Evolutionary conservation across 2,888 invertebrate genomes (phyloP), one percentile per base, ranked within the genome.

Genomic region (Falcaria lacertinaria): DNA sequence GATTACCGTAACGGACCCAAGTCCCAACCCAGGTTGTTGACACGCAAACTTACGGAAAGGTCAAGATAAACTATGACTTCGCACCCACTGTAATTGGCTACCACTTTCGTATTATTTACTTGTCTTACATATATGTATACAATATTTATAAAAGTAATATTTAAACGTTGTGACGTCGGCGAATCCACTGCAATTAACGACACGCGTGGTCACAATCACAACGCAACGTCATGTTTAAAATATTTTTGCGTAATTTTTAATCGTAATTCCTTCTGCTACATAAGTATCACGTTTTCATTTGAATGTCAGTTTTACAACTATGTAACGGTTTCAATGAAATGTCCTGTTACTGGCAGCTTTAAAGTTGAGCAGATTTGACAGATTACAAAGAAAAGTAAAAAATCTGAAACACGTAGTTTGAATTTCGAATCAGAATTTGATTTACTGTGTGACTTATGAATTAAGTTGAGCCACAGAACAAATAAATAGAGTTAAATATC

Each of bases 1-100:
- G 55, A 44, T 41, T 50, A 47, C 47, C 64, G 64, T 66, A 65
- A 67, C 62, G 52, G 57, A 46, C 57, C 52, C 28, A 47, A 48
- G 57, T 45, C 57, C 52, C 28, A 47, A 48, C 48, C 58, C 59
- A 57, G 76, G 72, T 67, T 67, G 68, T 75, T 75, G 74, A 79
- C 78, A 77, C 65, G 68, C 52, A 64, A 58, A 44, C 49, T 47
- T 50, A 50, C 55, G 44, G 55, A 80, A 80, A 81, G 76, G 79
- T 80, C 74, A 74, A 69, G 62, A 65, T 62, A 69, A 69, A 67
- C 64, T 60, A 64, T 55, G 52, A 41, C 48, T 52, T 52, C 48
- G 33, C 19, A 33, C 32, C 34, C 50, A 47, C 54, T 57, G 60
- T 73, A 73, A 74, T 72, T 75, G 70, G 54, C 55, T 53, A 59